Base-by-base conservation (phyloP, 2,113 vertebrate species). In the Gobius niger region DNA sequence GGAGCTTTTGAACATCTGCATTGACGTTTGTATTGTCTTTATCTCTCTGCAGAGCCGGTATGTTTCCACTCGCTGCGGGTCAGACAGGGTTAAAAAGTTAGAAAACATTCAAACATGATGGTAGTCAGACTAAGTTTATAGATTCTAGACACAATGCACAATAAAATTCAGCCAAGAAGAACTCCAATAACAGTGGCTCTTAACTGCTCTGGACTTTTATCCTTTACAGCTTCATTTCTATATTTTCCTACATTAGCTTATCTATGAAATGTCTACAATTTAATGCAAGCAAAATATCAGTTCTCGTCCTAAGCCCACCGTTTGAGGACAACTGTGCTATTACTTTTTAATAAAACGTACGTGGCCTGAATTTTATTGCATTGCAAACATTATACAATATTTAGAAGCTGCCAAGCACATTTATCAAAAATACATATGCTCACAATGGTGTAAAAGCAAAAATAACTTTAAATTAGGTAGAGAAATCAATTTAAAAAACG, bases 1-100 rank as follows among this genome's bases (percentile, higher is more conserved):
- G 98, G 24, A 99, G 91, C 79, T 99, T 99, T 81, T 99, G 98
- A 9, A 99, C 97, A 18, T 99, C 98, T 0, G 98, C 98, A 16
- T 99, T 99, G 88, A 98, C 96, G 61, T 99, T 99, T 47, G 97
- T 99, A 87, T 99, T 99, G 86, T 99, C 97, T 75, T 99, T 99
- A 90, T 99, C 98, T 69, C 97, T 95, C 82, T 99, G 97, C 84
- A 99, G 67, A 68, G 93, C 96, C 11, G 96, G 96, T 90, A 99
- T 98, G 90, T 94, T 98, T 85, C 96, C 96, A 65, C 95, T 95
- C 73, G 97, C 98, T 99, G 89, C 56, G 91, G 53, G 73, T 24
- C 73, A 9, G 63, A 60, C 56, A 46, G 40, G n/a, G 70, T 63
- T 14, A 54, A 6, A 47, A 50, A 1, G 41, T 57, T 42, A 63